Conservation (phyloP, 2,113 vertebrate species). For the Pomatostomus ruficeps region DNA sequence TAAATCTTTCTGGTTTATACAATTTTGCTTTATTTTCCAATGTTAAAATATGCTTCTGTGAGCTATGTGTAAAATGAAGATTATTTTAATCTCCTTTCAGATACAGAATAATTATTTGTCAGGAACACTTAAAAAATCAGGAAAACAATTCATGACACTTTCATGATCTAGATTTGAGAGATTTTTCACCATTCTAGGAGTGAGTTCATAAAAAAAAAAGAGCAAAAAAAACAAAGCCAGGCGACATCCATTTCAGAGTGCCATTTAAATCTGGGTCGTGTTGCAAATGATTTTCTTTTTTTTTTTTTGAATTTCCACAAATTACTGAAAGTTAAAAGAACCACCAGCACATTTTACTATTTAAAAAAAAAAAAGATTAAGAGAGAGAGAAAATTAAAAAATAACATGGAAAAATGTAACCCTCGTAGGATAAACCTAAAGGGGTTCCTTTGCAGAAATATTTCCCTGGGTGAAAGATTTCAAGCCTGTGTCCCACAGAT, state of each 20-base stretch:
- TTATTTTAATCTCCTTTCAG: not conserved
- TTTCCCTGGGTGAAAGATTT: not conserved
- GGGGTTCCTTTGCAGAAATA: not conserved
- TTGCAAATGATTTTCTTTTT: not conserved
- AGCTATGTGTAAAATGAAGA: not conserved
- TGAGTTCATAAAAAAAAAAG: not conserved
- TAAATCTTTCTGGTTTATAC: not conserved
- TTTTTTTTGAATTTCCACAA: constrained; percentile 29
- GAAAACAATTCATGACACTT: constrained; percentile 11
- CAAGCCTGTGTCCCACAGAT: not conserved
- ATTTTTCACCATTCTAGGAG: not conserved
- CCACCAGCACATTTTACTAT: not conserved
- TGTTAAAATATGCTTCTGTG: not conserved
- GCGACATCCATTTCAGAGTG: constrained; percentile 2
- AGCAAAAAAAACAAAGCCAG: not conserved
- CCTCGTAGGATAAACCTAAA: constrained; percentile 4
- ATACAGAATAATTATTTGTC: not conserved
- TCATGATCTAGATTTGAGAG: not conserved
- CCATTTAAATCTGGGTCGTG: constrained; percentile 32
- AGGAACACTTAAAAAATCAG: not conserved
- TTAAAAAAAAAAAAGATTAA: not conserved
- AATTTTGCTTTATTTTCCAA: not conserved
- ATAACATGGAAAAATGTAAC: not conserved
- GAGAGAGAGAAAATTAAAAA: not conserved
- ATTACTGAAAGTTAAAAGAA: constrained; percentile 25